These are phyloP conservation scores for Sinonovacula constricta DNA, from an alignment of 1,140 invertebrate genomes.

Conservation along the genomic window DNA sequence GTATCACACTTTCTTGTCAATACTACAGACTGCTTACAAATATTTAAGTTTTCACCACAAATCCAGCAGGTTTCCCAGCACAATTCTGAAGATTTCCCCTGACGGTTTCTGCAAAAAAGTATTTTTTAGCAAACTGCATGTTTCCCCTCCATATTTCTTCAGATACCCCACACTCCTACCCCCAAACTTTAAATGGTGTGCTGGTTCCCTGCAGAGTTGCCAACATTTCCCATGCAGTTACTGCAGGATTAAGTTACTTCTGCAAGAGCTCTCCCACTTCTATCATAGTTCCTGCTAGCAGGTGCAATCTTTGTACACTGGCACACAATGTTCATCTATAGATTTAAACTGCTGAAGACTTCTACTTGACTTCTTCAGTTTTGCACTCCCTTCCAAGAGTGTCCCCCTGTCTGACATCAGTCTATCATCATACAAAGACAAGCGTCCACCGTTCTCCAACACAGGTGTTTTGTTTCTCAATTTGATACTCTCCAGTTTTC, in stretches of 20 bases:
- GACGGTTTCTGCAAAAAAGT: neutral
- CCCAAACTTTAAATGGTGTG: neutral
- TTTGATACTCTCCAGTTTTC: conserved; percentile 81
- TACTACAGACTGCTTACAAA: no score
- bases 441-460: conserved; percentile 86
- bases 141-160: neutral
- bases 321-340: conserved; percentile 24
- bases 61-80: no score
- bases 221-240: neutral
- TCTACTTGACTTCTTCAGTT: conserved; percentile 49
- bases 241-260: neutral
- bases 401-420: conserved; percentile 83
- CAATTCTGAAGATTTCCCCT: no score
- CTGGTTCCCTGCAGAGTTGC: neutral
- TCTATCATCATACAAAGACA: conserved; percentile 91
- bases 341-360: conserved; percentile 57
- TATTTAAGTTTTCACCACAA: no score
- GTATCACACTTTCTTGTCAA: no score
- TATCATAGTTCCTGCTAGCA: neutral
- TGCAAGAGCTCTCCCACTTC: neutral
- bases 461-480: conserved; percentile 90
- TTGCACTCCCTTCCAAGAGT: conserved; percentile 15
- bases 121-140: neutral
- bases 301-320: conserved; percentile 29
- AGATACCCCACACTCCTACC: neutral